Percentiles rank a stretch among this genome's conserved stretches.
phyloP scores from a whole-genome alignment of 2,797 vertebrate genomes.

The Florisuga fusca region DNA sequence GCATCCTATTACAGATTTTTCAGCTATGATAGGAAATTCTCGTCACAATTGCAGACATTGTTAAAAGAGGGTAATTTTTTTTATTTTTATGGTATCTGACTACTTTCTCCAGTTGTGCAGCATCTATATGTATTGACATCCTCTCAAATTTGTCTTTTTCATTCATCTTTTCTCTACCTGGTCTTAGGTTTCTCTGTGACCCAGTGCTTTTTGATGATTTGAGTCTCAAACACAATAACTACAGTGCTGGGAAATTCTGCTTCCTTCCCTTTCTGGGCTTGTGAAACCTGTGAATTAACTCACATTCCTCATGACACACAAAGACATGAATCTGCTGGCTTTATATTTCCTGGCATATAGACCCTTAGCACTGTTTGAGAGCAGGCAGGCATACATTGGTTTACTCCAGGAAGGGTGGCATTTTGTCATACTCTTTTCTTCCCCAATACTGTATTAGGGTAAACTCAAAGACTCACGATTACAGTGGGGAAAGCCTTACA shows the following conservation, averaged over 20 bases:
- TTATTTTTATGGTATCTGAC: slow-evolving; percentile 25
- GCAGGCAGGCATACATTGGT: neutral
- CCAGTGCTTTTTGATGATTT: neutral
- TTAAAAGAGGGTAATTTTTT: neutral
- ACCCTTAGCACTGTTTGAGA: neutral
- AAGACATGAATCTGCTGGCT: neutral
- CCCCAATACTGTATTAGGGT: neutral
- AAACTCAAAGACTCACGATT: rapidly evolving
- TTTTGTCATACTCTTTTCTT: neutral
- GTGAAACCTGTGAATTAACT: neutral
- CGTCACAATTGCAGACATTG: neutral
- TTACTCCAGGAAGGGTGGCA: neutral
- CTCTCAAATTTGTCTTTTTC: neutral
- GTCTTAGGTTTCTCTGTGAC: neutral
- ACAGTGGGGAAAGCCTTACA: neutral
- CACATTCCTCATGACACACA: neutral
- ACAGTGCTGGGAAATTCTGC: neutral
- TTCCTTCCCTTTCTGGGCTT: neutral
- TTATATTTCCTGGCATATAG: neutral
- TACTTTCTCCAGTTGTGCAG: neutral
- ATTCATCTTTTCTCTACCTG: neutral
- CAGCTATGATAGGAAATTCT: neutral
- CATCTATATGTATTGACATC: neutral
- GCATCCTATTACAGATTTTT: neutral
- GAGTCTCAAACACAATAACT: neutral